These are phyloP conservation scores for Drosophila rubida DNA, from an alignment of 2,888 invertebrate genomes.

Conservation along the genomic window DNA sequence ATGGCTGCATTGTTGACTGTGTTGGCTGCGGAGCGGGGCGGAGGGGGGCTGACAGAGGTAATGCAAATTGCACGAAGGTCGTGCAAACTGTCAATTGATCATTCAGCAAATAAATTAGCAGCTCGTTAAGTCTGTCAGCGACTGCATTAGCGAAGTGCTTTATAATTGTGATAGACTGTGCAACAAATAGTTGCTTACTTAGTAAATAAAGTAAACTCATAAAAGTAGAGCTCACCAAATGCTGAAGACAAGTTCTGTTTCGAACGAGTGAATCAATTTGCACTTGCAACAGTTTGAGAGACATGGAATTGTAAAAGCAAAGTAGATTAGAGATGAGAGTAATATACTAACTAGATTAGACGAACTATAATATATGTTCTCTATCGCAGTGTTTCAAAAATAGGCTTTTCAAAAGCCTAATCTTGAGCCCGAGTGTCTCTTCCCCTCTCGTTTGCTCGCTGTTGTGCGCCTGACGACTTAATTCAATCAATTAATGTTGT, in stretches of 20 bases:
- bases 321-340: too few relatives aligned
- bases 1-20: neutral
- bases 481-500: conserved; percentile 14
- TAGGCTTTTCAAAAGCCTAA: neutral
- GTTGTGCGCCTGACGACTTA: neutral
- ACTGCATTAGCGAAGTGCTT: neutral
- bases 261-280: too few relatives aligned
- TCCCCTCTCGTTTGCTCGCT: neutral
- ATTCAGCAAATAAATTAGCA: conserved; percentile 25
- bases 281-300: too few relatives aligned
- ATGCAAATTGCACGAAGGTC: conserved; percentile 33
- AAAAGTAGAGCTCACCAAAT: too few relatives aligned
- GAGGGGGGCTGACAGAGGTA: neutral
- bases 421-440: neutral
- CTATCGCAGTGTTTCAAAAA: too few relatives aligned
- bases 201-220: too few relatives aligned
- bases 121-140: conserved; percentile 5
- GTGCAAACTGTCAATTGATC: conserved; percentile 25
- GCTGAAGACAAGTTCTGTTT: too few relatives aligned
- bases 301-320: too few relatives aligned
- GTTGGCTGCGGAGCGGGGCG: neutral
- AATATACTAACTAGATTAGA: too few relatives aligned
- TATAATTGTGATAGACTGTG: neutral
- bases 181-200: too few relatives aligned
- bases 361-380: too few relatives aligned